A percentile compares a stretch with the other conserved stretches of the same genome.
These are phyloP conservation scores for Patella ulyssiponensis DNA, from an alignment of 2,888 invertebrate species.

Conservation along the genomic window DNA sequence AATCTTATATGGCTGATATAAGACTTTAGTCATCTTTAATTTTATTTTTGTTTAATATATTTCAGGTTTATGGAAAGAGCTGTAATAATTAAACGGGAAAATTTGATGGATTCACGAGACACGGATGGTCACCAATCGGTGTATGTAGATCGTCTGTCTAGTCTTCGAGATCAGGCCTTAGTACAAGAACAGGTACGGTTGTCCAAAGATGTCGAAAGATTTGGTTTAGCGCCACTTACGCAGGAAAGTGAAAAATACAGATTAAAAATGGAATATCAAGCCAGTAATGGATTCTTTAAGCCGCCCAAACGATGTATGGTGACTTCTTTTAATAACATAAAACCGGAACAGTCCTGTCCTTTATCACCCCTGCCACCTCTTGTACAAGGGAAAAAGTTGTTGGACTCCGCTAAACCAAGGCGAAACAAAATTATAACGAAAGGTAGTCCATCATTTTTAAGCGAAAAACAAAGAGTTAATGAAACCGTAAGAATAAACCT, in stretches of 20 bases:
- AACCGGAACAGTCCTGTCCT: background rate
- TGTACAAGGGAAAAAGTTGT: background rate
- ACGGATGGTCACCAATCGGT: background rate
- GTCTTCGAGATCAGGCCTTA: background rate
- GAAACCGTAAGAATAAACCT: slow-evolving; percentile 52
- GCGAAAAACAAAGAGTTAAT: slow-evolving; percentile 37
- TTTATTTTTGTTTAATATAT: too few species aligned
- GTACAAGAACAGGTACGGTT: background rate
- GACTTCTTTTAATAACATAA: slow-evolving; percentile 51
- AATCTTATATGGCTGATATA: too few species aligned
- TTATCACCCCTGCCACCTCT: background rate
- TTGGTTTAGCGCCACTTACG: background rate
- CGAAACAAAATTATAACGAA: background rate
- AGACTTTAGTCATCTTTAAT: too few species aligned
- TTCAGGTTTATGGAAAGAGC: too few species aligned
- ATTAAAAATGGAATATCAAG: background rate
- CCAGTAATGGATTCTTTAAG: background rate
- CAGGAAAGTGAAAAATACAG: background rate
- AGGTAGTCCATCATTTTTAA: slow-evolving; percentile 20
- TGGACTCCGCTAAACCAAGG: background rate
- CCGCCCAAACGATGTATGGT: slow-evolving; percentile 34
- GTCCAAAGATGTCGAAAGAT: background rate
- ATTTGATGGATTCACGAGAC: too few species aligned
- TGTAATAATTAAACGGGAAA: too few species aligned
- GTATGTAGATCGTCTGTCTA: background rate